Percentiles rank a stretch among this genome's conserved stretches.
These are phyloP conservation scores for Doris montereyensis DNA, from an alignment of 2,888 invertebrate genomes.

Conservation along the genomic window DNA sequence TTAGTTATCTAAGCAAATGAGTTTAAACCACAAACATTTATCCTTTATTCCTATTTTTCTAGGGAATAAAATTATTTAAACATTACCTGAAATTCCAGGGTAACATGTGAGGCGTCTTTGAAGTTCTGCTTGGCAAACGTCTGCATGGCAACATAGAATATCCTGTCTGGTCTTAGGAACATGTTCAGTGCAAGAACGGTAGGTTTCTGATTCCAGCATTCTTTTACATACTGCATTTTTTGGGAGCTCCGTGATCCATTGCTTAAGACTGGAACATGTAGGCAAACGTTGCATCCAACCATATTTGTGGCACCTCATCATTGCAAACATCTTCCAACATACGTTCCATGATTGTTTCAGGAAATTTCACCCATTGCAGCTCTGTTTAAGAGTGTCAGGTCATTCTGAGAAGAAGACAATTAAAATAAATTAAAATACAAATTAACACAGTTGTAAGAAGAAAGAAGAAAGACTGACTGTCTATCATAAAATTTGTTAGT, in stretches of 20 bases:
- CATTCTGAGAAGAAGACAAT: conserved; percentile 33
- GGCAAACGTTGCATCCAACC: conserved; percentile 61
- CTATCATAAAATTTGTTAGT: too few relatives aligned
- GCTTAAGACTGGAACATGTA: conserved; percentile 50
- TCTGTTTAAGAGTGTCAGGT: conserved; percentile 52
- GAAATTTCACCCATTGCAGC: conserved; percentile 54
- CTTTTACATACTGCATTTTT: conserved; percentile 49
- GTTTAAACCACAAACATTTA: too few relatives aligned
- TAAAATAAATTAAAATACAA: not conserved
- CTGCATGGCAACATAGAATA: conserved; percentile 63
- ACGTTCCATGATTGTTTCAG: conserved; percentile 49
- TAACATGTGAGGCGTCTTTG: conserved; percentile 61
- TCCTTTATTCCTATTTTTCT: too few relatives aligned
- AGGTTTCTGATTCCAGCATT: conserved; percentile 51
- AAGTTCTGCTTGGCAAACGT: conserved; percentile 62
- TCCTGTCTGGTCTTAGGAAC: conserved; percentile 65
- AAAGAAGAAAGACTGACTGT: too few relatives aligned
- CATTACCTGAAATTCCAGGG: conserved; percentile 62
- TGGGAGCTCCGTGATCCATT: conserved; percentile 58
- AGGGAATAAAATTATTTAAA: too few relatives aligned
- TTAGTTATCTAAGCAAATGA: too few relatives aligned
- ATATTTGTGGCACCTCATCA: conserved; percentile 57
- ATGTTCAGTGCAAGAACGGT: conserved; percentile 55
- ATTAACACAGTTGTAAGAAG: not conserved
- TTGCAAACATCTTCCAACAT: conserved; percentile 57